phyloP scores from a whole-genome alignment of 2,797 vertebrate species.

The Amniataba percoides region DNA sequence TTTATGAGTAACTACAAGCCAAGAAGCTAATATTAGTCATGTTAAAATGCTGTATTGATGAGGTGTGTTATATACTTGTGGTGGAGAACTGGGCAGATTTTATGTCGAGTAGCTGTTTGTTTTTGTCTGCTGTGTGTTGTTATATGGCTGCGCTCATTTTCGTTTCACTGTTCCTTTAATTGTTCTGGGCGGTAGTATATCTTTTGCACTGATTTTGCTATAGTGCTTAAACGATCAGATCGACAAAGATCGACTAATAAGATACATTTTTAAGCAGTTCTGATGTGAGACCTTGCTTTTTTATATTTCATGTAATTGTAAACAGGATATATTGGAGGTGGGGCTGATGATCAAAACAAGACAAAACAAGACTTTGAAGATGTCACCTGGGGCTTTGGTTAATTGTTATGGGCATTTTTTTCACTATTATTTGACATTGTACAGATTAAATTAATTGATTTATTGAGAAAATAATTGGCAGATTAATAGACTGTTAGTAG shows the following conservation, averaged over 20 bases:
- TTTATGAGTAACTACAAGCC: constrained; percentile 48
- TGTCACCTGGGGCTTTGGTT: background rate
- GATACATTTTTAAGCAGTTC: background rate
- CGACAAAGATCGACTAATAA: background rate
- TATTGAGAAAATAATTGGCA: constrained; percentile 6
- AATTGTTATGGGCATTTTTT: background rate
- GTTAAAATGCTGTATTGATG: constrained; percentile 45
- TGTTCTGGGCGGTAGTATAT: constrained; percentile 28
- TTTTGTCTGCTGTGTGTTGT: constrained; percentile 33
- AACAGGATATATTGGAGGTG: background rate
- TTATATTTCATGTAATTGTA: background rate
- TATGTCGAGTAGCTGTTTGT: constrained; percentile 21
- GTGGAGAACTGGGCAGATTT: constrained; percentile 38
- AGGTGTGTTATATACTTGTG: constrained; percentile 14
- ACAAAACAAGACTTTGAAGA: background rate
- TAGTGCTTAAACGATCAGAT: background rate
- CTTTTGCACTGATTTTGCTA: constrained; percentile 39
- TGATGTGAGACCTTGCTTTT: background rate
- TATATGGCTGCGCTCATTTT: constrained; percentile 27
- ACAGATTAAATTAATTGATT: background rate
- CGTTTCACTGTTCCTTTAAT: constrained; percentile 8
- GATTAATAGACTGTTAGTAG: background rate
- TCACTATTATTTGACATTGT: background rate
- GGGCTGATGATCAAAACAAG: accelerated
- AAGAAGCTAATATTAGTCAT: constrained; percentile 55